phyloP scores from a whole-genome alignment of 2,888 invertebrate genomes.

The Caenorhabditis japonica region DNA sequence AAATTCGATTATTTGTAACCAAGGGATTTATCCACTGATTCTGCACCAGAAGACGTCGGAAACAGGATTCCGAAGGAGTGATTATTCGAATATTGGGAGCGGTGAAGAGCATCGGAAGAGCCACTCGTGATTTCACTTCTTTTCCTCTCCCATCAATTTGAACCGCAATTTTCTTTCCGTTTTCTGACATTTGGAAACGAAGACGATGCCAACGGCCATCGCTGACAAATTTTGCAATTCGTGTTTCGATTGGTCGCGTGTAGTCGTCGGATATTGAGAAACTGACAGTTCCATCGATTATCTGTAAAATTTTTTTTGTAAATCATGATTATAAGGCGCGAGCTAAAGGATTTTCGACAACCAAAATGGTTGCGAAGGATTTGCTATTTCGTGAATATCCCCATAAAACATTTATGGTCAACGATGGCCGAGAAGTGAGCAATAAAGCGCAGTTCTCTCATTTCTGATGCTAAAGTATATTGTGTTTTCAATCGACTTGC shows the following conservation, averaged over 20 bases:
- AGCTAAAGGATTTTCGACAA: too few species aligned
- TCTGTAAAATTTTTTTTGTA: slow-evolving; percentile 11
- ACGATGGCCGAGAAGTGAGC: too few species aligned
- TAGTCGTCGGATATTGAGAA: slow-evolving; percentile 34
- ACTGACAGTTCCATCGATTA: slow-evolving; percentile 12
- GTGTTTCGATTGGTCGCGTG: slow-evolving; percentile 20
- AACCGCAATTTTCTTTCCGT: slow-evolving; percentile 37
- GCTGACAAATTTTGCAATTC: slow-evolving; percentile 22
- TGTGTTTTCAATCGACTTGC: too few species aligned
- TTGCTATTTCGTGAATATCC: too few species aligned
- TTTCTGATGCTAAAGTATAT: too few species aligned
- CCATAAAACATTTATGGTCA: too few species aligned
- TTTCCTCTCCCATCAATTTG: slow-evolving; percentile 59
- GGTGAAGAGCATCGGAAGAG: slow-evolving; percentile 34
- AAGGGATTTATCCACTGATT: slow-evolving; percentile 27
- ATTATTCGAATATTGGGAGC: slow-evolving; percentile 4
- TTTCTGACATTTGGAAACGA: slow-evolving; percentile 29
- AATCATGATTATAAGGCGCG: too few species aligned
- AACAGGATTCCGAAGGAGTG: slow-evolving; percentile 15
- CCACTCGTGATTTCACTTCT: slow-evolving; percentile 48
- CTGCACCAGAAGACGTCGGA: slow-evolving; percentile 39
- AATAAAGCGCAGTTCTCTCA: too few species aligned
- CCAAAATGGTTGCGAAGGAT: too few species aligned
- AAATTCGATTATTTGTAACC: not conserved
- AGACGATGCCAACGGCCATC: slow-evolving; percentile 52